A percentile compares a stretch with the other conserved stretches of the same genome.
Conservation (phyloP, 2,888 invertebrate species). For the Amphipoea lucens region DNA sequence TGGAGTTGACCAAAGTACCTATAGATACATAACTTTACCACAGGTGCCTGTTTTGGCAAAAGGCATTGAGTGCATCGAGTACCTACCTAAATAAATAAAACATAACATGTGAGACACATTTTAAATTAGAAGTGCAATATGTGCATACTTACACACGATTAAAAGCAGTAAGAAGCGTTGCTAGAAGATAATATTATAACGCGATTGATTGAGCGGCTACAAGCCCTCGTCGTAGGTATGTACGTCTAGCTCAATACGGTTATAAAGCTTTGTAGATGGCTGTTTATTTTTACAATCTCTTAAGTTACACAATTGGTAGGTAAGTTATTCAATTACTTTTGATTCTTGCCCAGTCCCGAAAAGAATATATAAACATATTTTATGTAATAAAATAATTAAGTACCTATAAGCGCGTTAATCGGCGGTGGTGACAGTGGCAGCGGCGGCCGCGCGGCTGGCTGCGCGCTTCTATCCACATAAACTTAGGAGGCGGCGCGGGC, state of each 20-base stretch:
- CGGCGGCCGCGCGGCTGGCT: conserved; percentile 84
- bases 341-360: not conserved
- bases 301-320: conserved; percentile 2
- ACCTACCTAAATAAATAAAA: conserved; percentile 23
- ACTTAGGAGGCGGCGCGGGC: conserved; percentile 86
- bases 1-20: not conserved
- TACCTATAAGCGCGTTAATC: conserved; percentile 88
- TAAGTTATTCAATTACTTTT: not conserved
- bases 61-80: not conserved
- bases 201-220: conserved; percentile 1
- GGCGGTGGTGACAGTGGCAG: conserved; percentile 84
- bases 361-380: not conserved
- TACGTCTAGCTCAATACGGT: conserved; percentile 17
- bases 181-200: conserved; percentile 6
- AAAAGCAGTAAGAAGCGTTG: not conserved
- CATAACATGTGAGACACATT: not conserved
- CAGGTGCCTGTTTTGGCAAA: not conserved
- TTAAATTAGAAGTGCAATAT: not conserved
- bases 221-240: not conserved
- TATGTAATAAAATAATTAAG: conserved; percentile 64
- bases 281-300: conserved; percentile 25
- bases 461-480: conserved; percentile 83
- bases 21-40: not conserved
- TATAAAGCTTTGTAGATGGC: conserved; percentile 6
- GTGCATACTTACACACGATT: not conserved